Conservation (phyloP, 37 sponge, comb jelly and placozoan genomes). For the Hormiphora californensis region DNA sequence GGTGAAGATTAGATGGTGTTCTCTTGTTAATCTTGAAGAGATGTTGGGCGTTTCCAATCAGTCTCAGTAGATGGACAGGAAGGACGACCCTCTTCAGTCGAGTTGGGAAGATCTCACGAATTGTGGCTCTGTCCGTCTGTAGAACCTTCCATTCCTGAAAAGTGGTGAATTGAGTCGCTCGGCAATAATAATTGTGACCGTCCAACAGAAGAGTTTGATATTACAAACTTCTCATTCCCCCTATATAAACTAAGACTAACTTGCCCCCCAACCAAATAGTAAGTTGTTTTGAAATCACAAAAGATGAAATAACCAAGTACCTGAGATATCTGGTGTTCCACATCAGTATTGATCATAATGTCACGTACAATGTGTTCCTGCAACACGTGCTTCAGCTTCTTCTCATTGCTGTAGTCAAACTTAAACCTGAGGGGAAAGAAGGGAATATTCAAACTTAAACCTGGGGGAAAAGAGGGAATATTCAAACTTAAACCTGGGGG, state of each 20-base stretch:
- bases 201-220: background rate
- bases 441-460: no score
- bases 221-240: no score
- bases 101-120: conserved; percentile 82
- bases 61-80: conserved; percentile 82
- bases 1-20: conserved; percentile 77
- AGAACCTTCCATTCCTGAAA: conserved; percentile 78
- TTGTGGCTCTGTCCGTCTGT: conserved; percentile 70
- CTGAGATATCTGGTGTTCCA: conserved; percentile 16
- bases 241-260: no score
- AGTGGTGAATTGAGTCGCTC: no score
- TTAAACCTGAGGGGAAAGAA: conserved; percentile 65
- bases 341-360: conserved; percentile 65
- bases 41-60: conserved; percentile 98
- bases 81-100: conserved; percentile 71
- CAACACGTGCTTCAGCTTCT: conserved; percentile 68
- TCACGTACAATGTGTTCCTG: conserved; percentile 76
- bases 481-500: no score
- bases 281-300: no score
- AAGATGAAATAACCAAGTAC: background rate
- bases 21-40: conserved; percentile 81
- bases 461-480: no score
- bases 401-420: conserved; percentile 78
- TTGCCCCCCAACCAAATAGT: no score
- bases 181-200: no score